phyloP scores from a whole-genome alignment of 2,888 invertebrate species.

The Nineta flava region DNA sequence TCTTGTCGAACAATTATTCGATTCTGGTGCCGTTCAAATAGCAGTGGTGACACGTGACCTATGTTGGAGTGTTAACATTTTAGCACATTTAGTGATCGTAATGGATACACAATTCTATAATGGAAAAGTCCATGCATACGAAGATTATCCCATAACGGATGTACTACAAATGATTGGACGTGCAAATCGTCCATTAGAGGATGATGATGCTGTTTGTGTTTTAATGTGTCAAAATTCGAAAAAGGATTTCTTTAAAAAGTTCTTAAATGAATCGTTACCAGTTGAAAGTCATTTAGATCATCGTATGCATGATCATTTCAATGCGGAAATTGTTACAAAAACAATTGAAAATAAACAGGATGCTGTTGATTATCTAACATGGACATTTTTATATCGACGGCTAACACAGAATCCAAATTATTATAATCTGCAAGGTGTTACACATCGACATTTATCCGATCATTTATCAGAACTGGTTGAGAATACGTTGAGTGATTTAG shows the following conservation, averaged over 20 bases:
- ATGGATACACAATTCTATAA: slow-evolving; percentile 93
- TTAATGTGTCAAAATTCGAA: slow-evolving; percentile 95
- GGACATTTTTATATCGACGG: slow-evolving; percentile 95
- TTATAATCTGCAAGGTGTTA: slow-evolving; percentile 93
- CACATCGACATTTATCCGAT: slow-evolving; percentile 93
- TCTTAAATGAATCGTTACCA: slow-evolving; percentile 90
- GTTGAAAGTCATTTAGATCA: slow-evolving; percentile 98
- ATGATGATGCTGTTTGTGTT: slow-evolving; percentile 88
- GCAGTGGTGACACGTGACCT: slow-evolving; percentile 85
- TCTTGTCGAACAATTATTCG: slow-evolving; percentile 84
- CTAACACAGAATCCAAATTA: slow-evolving; percentile 99
- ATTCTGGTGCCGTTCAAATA: slow-evolving; percentile 82
- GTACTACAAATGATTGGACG: slow-evolving; percentile 96
- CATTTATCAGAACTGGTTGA: slow-evolving; percentile 97
- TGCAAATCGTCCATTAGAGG: slow-evolving; percentile 83
- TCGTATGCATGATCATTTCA: slow-evolving; percentile 96
- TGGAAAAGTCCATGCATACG: slow-evolving; percentile 63
- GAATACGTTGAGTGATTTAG: slow-evolving; percentile 82
- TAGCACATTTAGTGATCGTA: slow-evolving; percentile 85
- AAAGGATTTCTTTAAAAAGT: slow-evolving; percentile 97
- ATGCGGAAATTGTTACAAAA: slow-evolving; percentile 98
- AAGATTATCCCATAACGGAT: slow-evolving; percentile 95
- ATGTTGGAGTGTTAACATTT: slow-evolving; percentile 82
- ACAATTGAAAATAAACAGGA: slow-evolving; percentile 99
- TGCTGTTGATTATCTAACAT: slow-evolving; percentile 97